These are phyloP conservation scores for Netelia melanura DNA, from an alignment of 2,888 invertebrate genomes.

Conservation along the genomic window DNA sequence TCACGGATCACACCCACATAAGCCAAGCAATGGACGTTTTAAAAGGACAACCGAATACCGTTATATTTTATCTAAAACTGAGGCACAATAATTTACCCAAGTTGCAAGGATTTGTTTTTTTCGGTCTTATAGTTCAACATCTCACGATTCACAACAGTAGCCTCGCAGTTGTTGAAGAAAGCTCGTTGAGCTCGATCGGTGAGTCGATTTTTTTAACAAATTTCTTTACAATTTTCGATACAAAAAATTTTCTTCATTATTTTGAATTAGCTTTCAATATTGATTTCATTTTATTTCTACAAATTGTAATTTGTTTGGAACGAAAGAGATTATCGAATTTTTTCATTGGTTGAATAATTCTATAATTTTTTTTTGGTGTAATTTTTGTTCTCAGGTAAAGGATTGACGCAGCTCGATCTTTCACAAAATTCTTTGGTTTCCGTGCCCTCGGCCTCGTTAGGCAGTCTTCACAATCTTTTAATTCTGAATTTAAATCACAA, in stretches of 20 bases:
- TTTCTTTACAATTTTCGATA: background rate
- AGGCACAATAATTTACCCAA: slow-evolving; percentile 94
- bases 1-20: slow-evolving; percentile 92
- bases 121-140: slow-evolving; percentile 95
- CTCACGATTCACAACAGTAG: slow-evolving; percentile 96
- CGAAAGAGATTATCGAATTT: background rate
- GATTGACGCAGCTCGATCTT: slow-evolving; percentile 94
- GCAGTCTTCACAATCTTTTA: slow-evolving; percentile 92
- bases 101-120: slow-evolving; percentile 93
- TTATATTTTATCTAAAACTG: slow-evolving; percentile 95
- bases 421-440: slow-evolving; percentile 93
- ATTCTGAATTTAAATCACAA: slow-evolving; percentile 96
- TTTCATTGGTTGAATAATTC: background rate
- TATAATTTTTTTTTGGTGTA: background rate
- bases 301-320: no score
- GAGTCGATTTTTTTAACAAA: slow-evolving; percentile 77
- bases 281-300: no score
- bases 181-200: slow-evolving; percentile 95
- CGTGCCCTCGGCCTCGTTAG: slow-evolving; percentile 93
- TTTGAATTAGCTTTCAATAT: background rate
- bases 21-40: slow-evolving; percentile 92
- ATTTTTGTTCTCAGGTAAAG: slow-evolving; percentile 88
- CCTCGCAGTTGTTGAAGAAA: slow-evolving; percentile 94
- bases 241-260: background rate
- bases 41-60: slow-evolving; percentile 91